These are phyloP conservation scores for Cephonodes hylas DNA, from an alignment of 2,888 invertebrate species.

Conservation along the genomic window DNA sequence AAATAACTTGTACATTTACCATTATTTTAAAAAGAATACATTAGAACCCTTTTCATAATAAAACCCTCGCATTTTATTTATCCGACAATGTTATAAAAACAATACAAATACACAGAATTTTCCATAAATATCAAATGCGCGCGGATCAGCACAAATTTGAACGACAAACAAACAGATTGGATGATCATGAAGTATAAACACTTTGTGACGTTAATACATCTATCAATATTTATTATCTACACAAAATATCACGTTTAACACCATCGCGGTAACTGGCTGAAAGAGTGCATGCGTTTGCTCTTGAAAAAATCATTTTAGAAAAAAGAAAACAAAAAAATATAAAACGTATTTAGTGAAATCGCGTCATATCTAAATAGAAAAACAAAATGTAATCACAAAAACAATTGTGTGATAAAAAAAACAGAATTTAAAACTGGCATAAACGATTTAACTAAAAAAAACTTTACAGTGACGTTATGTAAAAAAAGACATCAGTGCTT, in stretches of 20 bases:
- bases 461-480: neutral
- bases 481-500: neutral
- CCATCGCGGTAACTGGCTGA: neutral
- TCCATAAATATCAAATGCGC: neutral
- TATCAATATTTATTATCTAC: slow-evolving; percentile 26
- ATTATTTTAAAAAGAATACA: no score
- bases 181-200: slow-evolving; percentile 32
- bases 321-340: neutral
- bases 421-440: no score
- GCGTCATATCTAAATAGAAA: no score
- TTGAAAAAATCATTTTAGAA: neutral
- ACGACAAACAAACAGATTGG: slow-evolving; percentile 20
- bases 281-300: neutral
- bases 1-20: no score
- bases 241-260: slow-evolving; percentile 23
- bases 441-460: no score
- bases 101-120: neutral
- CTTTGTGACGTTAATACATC: slow-evolving; percentile 23
- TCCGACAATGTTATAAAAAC: neutral
- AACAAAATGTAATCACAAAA: no score
- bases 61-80: no score
- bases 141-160: neutral
- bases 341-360: neutral
- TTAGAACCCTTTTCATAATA: no score
- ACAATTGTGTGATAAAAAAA: no score